These are phyloP conservation scores for Typhlichthys eigenmanni DNA, from an alignment of 2,797 vertebrate genomes.

Conservation along the genomic window DNA sequence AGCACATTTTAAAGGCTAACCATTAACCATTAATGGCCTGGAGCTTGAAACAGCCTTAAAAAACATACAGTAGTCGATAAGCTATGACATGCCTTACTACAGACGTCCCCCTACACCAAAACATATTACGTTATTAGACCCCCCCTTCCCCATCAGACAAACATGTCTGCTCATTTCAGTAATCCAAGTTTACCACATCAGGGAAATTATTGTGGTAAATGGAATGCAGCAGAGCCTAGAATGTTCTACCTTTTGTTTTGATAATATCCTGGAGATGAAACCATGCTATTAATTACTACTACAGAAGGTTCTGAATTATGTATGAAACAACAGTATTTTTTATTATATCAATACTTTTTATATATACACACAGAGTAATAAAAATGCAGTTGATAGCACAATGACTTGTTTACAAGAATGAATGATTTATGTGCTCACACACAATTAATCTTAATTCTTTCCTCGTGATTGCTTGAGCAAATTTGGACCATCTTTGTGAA, in stretches of 20 bases:
- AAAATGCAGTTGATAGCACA: conserved; percentile 77
- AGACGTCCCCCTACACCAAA: background rate
- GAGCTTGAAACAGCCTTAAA: too few relatives aligned
- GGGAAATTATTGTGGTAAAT: conserved; percentile 5
- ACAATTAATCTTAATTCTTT: conserved; percentile 35
- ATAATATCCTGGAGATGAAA: conserved; percentile 1
- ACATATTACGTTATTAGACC: conserved; percentile 9
- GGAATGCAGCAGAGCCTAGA: too few relatives aligned
- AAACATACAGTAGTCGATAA: background rate
- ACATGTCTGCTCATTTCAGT: conserved; percentile 18
- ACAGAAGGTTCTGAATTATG: conserved; percentile 6
- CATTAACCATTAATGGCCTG: too few relatives aligned
- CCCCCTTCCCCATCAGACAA: background rate
- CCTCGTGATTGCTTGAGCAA: conserved; percentile 77
- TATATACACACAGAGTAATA: conserved; percentile 79
- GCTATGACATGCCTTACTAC: background rate
- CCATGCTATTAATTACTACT: conserved; percentile 4
- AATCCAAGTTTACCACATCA: conserved; percentile 16
- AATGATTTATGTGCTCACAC: conserved; percentile 59
- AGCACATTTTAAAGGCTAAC: too few relatives aligned
- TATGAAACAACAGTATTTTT: conserved; percentile 81
- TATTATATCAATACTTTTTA: conserved; percentile 80
- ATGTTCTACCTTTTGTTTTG: too few relatives aligned
- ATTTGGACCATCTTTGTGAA: conserved; percentile 65
- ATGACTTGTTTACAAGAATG: conserved; percentile 67